Percentiles rank a stretch among this genome's conserved stretches.
phyloP scores from a whole-genome alignment of 1,140 invertebrate genomes.

The Bacillus rossius region DNA sequence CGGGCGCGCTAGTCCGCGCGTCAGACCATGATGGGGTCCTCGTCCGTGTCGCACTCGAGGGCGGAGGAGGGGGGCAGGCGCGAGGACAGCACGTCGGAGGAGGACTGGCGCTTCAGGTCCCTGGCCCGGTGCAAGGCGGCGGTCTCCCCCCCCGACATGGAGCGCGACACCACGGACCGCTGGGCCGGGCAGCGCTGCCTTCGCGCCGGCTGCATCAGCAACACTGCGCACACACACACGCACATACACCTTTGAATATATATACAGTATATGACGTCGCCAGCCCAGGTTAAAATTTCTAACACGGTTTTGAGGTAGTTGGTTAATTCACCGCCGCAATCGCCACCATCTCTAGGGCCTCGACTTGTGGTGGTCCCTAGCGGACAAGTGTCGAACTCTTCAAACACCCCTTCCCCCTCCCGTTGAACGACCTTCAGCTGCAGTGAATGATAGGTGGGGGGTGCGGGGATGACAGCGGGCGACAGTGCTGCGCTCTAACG shows the following conservation, averaged over 20 bases:
- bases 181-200: not conserved
- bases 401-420: no score
- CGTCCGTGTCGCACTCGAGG: conserved; percentile 27
- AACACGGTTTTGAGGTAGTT: no score
- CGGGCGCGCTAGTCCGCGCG: not conserved
- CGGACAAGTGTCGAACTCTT: no score
- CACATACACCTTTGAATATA: not conserved
- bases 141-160: conserved; percentile 14
- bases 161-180: conserved; percentile 9
- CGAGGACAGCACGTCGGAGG: conserved; percentile 28
- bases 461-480: no score
- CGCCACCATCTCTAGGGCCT: no score
- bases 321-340: no score
- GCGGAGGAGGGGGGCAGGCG: conserved; percentile 21
- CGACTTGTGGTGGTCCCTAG: no score
- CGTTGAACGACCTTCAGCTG: no score
- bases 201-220: not conserved
- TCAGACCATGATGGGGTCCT: conserved; percentile 39
- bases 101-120: conserved; percentile 33
- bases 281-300: no score
- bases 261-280: not conserved
- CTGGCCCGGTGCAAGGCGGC: not conserved
- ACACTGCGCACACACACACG: not conserved
- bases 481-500: no score
- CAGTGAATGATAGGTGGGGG: no score